Base-by-base conservation (phyloP, 1,140 invertebrate species). In the Diorhabda elongata region DNA sequence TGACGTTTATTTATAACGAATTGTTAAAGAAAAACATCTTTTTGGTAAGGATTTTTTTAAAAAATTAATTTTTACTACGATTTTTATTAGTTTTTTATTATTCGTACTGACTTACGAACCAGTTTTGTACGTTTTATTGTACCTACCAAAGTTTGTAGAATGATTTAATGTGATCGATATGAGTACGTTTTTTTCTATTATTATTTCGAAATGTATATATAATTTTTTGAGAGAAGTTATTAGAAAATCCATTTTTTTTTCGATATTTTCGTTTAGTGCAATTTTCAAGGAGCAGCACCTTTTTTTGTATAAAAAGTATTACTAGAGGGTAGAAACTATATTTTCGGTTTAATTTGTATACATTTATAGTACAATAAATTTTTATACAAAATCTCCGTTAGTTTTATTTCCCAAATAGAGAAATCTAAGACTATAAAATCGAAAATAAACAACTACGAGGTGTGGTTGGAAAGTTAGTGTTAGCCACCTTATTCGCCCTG, bases 261-360 rank as follows among this genome's bases (percentile, higher is more conserved):
- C 6, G 6, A 8, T 52, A 52, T 6, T 52, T 65, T 64, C 52
- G 52, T 58, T 65, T 62, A 42, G 64, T 65, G 64, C 64, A 65
- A 65, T 65, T 65, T 52, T 65, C 42, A 57, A 47, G 44, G 56
- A 65, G 47, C n/a, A 52, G 47, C 64, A 65, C 64, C 58, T 61
- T 61, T 61, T 42, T 65, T 47, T 65, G 58, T 65, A 65, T 26
- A 26, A 26, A 65, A 65, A 65, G 64, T 65, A 65, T 65, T 65
- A 65, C 47, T 65, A 65, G 64, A 11, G 41, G 47, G 52, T 65
- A 65, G 64, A 42, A 65, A 65, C 43, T 65, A 65, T 65, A 65
- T 65, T 65, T 65, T 65, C 56, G 47, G 64, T 65, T 65, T 65
- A 65, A 56, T 65, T 65, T 65, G 64, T 65, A 65, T 65, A 65